phyloP scores from a whole-genome alignment of 1,140 invertebrate genomes.

The Homarus americanus region DNA sequence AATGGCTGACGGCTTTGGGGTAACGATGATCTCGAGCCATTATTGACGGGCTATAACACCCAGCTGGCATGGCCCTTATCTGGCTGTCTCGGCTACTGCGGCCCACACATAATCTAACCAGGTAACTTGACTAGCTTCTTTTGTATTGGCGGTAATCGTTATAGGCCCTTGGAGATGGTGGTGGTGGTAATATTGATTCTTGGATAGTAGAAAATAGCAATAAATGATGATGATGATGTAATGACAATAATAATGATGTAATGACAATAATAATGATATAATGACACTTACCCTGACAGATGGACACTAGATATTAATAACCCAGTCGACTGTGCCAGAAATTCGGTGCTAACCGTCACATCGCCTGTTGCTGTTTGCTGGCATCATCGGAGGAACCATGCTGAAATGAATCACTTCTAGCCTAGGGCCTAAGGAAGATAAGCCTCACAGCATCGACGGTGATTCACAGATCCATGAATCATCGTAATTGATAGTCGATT shows the following conservation, averaged over 20 bases:
- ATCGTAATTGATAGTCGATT: too few relatives aligned
- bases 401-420: not conserved
- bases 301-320: conserved; percentile 90
- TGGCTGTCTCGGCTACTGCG: conserved; percentile 83
- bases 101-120: conserved; percentile 88
- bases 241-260: too few relatives aligned
- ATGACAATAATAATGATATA: too few relatives aligned
- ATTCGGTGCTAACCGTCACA: conserved; percentile 92
- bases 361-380: conserved; percentile 92
- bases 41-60: conserved; percentile 83
- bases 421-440: not conserved
- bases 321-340: conserved; percentile 90
- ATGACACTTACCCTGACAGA: too few relatives aligned
- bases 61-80: conserved; percentile 92
- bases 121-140: too few relatives aligned
- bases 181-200: too few relatives aligned
- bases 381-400: conserved; percentile 82
- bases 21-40: conserved; percentile 83
- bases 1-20: conserved; percentile 87
- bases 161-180: too few relatives aligned
- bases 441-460: not conserved
- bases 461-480: too few relatives aligned
- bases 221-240: too few relatives aligned
- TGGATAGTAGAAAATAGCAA: too few relatives aligned
- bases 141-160: too few relatives aligned